Conservation (phyloP, 1,140 invertebrate species). For the Hyphantria cunea region DNA sequence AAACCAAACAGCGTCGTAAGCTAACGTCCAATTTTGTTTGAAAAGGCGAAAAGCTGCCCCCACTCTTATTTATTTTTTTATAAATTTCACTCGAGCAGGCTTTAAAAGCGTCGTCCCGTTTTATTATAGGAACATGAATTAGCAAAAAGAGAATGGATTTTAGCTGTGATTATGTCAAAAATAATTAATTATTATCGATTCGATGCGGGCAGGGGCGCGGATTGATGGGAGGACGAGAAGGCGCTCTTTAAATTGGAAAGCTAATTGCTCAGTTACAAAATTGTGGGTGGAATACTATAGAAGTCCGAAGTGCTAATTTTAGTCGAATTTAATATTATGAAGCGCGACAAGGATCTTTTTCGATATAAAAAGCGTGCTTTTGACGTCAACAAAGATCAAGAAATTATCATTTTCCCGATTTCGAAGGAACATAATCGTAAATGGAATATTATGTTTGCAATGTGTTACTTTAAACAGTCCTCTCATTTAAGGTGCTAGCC, state of each 20-base stretch:
- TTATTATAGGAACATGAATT: slow-evolving; percentile 81
- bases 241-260: slow-evolving; percentile 75
- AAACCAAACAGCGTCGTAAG: slow-evolving; percentile 49
- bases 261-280: slow-evolving; percentile 70
- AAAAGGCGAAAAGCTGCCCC: slow-evolving; percentile 66
- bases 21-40: slow-evolving; percentile 69
- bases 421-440: no score
- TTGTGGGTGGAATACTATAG: slow-evolving; percentile 51
- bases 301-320: slow-evolving; percentile 46
- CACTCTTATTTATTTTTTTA: slow-evolving; percentile 79
- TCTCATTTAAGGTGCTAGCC: neutral
- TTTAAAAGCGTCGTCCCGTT: slow-evolving; percentile 74
- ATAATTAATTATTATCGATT: slow-evolving; percentile 84
- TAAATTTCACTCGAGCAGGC: slow-evolving; percentile 71
- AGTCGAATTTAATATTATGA: no score
- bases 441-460: no score
- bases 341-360: no score
- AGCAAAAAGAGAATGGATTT: slow-evolving; percentile 83
- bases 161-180: slow-evolving; percentile 82
- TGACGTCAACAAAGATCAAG: no score
- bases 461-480: no score
- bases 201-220: slow-evolving; percentile 62
- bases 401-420: no score
- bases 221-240: slow-evolving; percentile 68
- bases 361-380: no score